Conservation (phyloP, 1,140 invertebrate genomes). For the Cydia strobilella region DNA sequence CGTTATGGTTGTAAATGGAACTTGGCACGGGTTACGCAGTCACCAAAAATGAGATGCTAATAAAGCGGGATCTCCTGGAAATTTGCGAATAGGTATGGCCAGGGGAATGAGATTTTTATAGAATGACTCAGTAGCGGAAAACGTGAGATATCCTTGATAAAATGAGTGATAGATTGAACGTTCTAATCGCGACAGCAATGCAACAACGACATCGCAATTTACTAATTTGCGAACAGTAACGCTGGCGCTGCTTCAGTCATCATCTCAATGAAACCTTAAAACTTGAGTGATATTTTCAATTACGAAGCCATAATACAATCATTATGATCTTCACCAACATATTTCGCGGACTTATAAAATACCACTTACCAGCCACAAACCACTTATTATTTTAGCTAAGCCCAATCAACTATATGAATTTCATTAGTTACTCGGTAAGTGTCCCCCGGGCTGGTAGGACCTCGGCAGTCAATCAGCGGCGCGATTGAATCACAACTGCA, state of each 20-base stretch:
- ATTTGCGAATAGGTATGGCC: no score
- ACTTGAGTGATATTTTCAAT: no score
- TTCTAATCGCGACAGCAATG: background rate
- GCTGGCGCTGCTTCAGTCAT: background rate
- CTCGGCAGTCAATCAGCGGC: slow-evolving; percentile 16
- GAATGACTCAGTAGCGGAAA: no score
- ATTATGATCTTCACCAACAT: background rate
- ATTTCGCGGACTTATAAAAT: background rate
- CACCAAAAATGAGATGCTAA: no score
- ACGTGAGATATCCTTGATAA: no score
- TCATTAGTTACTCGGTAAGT: slow-evolving; percentile 5
- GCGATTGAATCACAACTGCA: slow-evolving; percentile 8
- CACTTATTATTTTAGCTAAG: slow-evolving; percentile 26
- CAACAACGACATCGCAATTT: background rate
- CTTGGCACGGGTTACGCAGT: no score
- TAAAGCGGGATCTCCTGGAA: no score
- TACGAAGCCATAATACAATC: no score
- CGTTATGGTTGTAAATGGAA: no score
- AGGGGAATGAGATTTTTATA: no score
- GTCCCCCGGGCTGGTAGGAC: background rate
- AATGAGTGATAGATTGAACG: no score
- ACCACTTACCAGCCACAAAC: slow-evolving; percentile 10
- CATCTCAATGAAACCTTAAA: no score
- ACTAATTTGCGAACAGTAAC: background rate
- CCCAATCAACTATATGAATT: slow-evolving; percentile 16